A percentile compares a stretch with the other conserved stretches of the same genome.
phyloP scores from a whole-genome alignment of 2,888 invertebrate species.

The Hipparchia semele region DNA sequence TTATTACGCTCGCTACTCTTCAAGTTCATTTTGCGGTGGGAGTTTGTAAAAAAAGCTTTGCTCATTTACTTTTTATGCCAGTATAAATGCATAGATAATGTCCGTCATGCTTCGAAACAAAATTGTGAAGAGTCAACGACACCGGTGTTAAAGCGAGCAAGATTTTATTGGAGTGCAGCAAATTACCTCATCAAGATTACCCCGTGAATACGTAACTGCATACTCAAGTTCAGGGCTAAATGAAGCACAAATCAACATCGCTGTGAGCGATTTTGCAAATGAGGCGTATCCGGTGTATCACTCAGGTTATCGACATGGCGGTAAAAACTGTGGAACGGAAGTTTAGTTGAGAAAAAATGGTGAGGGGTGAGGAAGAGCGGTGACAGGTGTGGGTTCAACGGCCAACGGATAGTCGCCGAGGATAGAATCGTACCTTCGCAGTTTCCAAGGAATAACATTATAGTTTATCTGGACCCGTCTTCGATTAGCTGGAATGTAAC shows the following conservation, averaged over 20 bases:
- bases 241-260: conserved; percentile 60
- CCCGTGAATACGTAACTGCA: conserved; percentile 26
- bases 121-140: conserved; percentile 60
- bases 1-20: background rate
- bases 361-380: conserved; percentile 65
- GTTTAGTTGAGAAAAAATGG: conserved; percentile 72
- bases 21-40: conserved; percentile 21
- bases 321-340: conserved; percentile 77
- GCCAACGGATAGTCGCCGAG: conserved; percentile 51
- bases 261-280: conserved; percentile 69
- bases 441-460: conserved; percentile 60
- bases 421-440: conserved; percentile 44
- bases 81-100: conserved; percentile 37
- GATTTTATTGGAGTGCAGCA: conserved; percentile 55
- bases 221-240: conserved; percentile 46
- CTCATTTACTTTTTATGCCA: conserved; percentile 31
- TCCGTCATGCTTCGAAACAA: conserved; percentile 35
- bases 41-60: conserved; percentile 22
- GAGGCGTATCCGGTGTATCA: conserved; percentile 75
- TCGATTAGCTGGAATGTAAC: conserved; percentile 50
- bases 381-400: conserved; percentile 78
- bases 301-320: conserved; percentile 73
- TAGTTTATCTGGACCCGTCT: conserved; percentile 52
- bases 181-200: conserved; percentile 54
- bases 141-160: conserved; percentile 46